Evolutionary conservation across 2,797 vertebrate species (phyloP).

Genomic region (Poliocrania exsul): DNA sequence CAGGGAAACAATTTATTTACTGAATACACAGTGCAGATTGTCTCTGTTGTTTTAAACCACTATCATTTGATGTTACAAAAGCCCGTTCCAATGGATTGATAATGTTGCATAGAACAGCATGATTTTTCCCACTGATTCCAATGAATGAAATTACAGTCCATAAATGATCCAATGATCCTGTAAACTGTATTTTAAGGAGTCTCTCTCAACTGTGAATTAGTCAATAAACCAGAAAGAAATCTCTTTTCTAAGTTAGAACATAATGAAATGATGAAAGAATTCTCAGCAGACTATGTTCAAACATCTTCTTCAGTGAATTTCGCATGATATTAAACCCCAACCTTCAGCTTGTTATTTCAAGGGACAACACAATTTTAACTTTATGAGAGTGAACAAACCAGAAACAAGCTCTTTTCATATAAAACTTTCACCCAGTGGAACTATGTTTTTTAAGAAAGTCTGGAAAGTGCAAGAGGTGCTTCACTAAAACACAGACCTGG

Average conservation of each 20-base stretch:
- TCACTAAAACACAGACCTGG: not conserved
- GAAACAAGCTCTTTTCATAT: not conserved
- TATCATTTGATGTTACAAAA: not conserved
- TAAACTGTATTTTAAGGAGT: not conserved
- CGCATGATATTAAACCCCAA: not conserved
- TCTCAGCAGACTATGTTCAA: not conserved
- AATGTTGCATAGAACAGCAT: not conserved
- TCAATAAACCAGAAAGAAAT: not conserved
- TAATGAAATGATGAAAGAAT: not conserved
- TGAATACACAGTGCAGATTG: not conserved
- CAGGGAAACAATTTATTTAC: not conserved
- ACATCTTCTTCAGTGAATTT: not conserved
- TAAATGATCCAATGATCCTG: conserved; percentile 18
- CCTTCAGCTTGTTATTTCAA: not conserved
- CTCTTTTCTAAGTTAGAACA: not conserved
- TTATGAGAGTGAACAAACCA: not conserved
- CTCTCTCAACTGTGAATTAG: not conserved
- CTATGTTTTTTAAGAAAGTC: not conserved
- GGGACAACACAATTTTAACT: not conserved
- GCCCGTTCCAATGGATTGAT: not conserved
- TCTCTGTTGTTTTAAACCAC: not conserved
- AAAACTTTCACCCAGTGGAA: not conserved
- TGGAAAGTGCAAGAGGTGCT: accelerated
- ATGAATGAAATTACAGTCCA: not conserved
- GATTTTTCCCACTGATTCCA: not conserved